Percentiles rank a stretch among this genome's conserved stretches.
phyloP scores from a whole-genome alignment of 2,888 invertebrate genomes.

The Agrotis exclamationis region DNA sequence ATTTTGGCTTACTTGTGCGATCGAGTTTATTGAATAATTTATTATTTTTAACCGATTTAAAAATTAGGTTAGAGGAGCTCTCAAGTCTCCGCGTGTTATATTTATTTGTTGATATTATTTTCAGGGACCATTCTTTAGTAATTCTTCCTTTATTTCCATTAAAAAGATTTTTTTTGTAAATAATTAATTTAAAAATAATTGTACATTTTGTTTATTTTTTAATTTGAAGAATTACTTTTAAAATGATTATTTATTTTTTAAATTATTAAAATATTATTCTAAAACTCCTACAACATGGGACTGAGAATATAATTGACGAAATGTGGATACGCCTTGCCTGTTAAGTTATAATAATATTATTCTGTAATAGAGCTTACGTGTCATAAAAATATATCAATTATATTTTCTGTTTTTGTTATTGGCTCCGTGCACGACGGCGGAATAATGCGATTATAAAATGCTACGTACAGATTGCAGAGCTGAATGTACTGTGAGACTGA shows the following conservation, averaged over 20 bases:
- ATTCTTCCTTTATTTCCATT: neutral
- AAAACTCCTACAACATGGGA: no score
- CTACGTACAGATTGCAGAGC: no score
- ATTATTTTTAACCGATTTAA: neutral
- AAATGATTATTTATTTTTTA: no score
- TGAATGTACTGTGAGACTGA: no score
- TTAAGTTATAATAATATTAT: neutral
- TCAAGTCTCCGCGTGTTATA: neutral
- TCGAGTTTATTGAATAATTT: neutral
- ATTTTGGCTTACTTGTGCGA: slow-evolving; percentile 46
- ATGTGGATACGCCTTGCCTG: neutral
- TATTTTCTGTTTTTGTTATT: slow-evolving; percentile 7
- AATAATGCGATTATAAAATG: no score
- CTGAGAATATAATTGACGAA: no score
- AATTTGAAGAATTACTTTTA: no score
- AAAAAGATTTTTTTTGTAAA: no score
- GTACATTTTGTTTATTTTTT: no score
- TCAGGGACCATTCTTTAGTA: neutral
- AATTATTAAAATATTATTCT: no score
- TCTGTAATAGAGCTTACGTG: slow-evolving; percentile 24
- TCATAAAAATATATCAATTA: slow-evolving; percentile 1
- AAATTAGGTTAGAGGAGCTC: neutral
- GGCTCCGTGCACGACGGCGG: no score
- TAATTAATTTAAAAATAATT: no score
- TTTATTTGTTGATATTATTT: slow-evolving; percentile 31